Evolutionary conservation across 2,113 vertebrate species (phyloP).

Genomic region (Cromileptes altivelis): DNA sequence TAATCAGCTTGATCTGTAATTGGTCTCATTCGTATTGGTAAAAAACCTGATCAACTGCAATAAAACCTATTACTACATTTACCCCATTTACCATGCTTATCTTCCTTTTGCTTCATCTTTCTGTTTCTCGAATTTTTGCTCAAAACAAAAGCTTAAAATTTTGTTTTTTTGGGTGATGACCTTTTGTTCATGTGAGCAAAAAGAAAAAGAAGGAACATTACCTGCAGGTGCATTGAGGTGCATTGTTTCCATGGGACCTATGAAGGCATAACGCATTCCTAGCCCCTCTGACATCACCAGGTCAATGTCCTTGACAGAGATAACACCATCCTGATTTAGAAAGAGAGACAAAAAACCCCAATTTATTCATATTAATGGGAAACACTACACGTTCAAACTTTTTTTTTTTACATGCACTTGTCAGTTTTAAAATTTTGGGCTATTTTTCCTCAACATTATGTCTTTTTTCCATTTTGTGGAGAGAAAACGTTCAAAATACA

Average conservation of each 20-base stretch:
- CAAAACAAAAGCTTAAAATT: background rate
- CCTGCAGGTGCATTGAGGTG: constrained; percentile 94
- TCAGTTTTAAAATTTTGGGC: no score
- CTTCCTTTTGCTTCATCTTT: no score
- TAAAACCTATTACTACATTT: background rate
- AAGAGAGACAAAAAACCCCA: constrained; percentile 6
- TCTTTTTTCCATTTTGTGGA: no score
- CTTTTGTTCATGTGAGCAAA: background rate
- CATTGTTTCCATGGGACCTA: constrained; percentile 98
- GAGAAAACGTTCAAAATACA: no score
- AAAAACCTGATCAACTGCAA: background rate
- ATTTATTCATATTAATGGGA: background rate
- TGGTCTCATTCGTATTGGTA: no score
- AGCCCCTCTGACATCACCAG: constrained; percentile 97
- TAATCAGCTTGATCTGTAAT: no score
- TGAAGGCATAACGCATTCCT: constrained; percentile 96
- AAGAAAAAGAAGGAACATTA: constrained; percentile 49
- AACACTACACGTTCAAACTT: no score
- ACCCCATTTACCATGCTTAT: background rate
- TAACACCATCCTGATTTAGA: constrained; percentile 89
- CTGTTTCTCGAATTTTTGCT: background rate
- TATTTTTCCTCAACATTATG: no score
- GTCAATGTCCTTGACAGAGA: constrained; percentile 94
- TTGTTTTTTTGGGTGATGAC: background rate
- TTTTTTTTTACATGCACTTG: no score